Base-by-base conservation (phyloP, 2,888 invertebrate genomes). In the Cecidostiba fungosa region DNA sequence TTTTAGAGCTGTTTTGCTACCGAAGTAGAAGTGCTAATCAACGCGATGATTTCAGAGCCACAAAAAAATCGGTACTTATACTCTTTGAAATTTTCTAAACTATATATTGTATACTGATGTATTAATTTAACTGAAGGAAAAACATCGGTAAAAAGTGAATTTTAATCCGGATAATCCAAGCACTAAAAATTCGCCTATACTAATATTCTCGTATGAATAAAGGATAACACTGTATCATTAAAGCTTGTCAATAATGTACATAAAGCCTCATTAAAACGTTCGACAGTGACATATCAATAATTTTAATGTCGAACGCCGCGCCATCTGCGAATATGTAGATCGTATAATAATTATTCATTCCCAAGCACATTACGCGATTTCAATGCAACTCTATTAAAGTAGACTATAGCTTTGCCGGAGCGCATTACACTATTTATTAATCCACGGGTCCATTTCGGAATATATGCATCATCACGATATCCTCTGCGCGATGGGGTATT, bases 401-500 rank as follows among this genome's bases (percentile, higher is more conserved):
- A 19, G 1, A 10, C 47, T 76, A 50, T 50, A 29, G 77, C 50
- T 69, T 47, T 32, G 19, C 54, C 16, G 54, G 6, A 70, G n/a
- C 10, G 50, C 69, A 77, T 72, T 77, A 29, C 59, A 77, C 36
- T 77, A 77, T 59, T 77, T 29, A 82, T 23, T 54, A 23, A 29
- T 36, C 72, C 39, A 50, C 23, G 77, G 39, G 39, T 72, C 70
- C 29, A 10, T 83, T 77, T 62, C 59, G 32, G 50, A 59, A 77
- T 47, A 77, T 47, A 19, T 19, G 59, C 39, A 72, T 69, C 43
- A 12, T 39, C 39, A 12, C 39, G 39, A 39, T 10, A 54, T 36
- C 69, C 2, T 3, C 36, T 0, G 19, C 23, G 16, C 43, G 70
- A 82, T 82, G 36, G 47, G 12, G 10, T 19, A 72, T 83, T 77